phyloP scores from a whole-genome alignment of 2,888 invertebrate genomes.

The Caenorhabditis sp. region DNA sequence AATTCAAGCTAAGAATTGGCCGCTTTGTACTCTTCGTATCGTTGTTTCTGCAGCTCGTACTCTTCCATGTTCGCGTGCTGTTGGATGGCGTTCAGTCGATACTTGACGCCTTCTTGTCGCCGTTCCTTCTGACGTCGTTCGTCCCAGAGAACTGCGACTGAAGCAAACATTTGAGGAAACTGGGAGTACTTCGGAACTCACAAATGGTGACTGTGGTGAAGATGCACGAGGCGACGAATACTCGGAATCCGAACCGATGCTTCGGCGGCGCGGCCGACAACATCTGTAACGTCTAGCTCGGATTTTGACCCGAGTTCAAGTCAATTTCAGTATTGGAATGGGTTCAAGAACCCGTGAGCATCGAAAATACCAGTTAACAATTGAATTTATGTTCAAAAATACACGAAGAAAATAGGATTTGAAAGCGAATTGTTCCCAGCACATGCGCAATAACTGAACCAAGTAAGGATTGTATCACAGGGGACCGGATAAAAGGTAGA shows the following conservation, averaged over 20 bases:
- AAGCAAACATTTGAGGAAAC: neutral
- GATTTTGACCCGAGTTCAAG: neutral
- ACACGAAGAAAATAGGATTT: conserved; percentile 4
- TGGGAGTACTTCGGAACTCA: conserved; percentile 25
- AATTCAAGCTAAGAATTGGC: conserved; percentile 60
- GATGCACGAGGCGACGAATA: conserved; percentile 73
- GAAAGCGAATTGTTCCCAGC: conserved; percentile 40
- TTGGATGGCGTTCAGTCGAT: conserved; percentile 71
- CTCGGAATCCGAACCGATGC: conserved; percentile 64
- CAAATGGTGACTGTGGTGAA: conserved; percentile 71
- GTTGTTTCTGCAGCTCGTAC: conserved; percentile 72
- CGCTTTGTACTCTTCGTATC: conserved; percentile 70
- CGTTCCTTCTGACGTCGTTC: conserved; percentile 71
- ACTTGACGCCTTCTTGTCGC: conserved; percentile 73
- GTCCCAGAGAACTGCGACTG: conserved; percentile 75
- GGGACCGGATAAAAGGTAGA: conserved; percentile 4
- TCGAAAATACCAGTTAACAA: neutral
- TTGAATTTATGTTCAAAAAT: conserved; percentile 21
- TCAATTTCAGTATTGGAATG: neutral
- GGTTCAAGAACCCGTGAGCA: neutral
- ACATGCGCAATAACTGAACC: conserved; percentile 27
- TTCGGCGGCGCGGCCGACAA: conserved; percentile 53
- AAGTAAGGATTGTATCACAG: conserved; percentile 33
- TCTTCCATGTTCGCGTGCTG: conserved; percentile 76
- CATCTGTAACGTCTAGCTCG: conserved; percentile 16